These are phyloP conservation scores for Nycticryphes semicollaris DNA, from an alignment of 2,113 vertebrate genomes.

Conservation along the genomic window DNA sequence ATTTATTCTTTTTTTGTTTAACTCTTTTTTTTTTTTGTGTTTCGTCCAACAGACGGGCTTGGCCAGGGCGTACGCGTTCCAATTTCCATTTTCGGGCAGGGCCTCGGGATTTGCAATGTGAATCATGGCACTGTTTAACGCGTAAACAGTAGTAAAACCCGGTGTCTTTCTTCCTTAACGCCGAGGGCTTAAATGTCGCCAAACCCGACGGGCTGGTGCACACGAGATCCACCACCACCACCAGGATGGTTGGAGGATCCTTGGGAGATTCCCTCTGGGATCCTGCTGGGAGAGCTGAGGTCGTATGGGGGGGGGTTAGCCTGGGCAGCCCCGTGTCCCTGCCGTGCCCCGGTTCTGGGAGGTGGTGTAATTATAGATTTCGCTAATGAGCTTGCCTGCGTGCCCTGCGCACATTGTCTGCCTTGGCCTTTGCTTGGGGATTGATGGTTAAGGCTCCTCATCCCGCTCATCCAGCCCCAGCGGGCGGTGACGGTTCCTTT, in stretches of 20 bases:
- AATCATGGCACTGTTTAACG: background rate
- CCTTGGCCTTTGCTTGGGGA: background rate
- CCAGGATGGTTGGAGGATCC: accelerated
- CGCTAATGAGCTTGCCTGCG: background rate
- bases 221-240: background rate
- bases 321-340: background rate
- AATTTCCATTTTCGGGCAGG: background rate
- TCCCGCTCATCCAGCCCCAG: background rate
- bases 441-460: background rate
- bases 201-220: background rate
- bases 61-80: background rate
- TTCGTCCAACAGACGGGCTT: background rate
- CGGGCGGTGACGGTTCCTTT: background rate
- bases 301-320: accelerated
- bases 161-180: background rate
- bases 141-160: background rate
- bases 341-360: background rate
- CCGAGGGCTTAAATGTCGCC: background rate
- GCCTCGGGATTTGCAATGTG: background rate
- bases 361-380: background rate
- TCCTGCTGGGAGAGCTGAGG: background rate
- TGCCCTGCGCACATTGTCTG: background rate
- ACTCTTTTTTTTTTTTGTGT: background rate
- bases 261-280: background rate
- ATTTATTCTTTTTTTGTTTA: background rate